phyloP scores from a whole-genome alignment of 2,797 vertebrate species.

The Malacoctenus gilli region DNA sequence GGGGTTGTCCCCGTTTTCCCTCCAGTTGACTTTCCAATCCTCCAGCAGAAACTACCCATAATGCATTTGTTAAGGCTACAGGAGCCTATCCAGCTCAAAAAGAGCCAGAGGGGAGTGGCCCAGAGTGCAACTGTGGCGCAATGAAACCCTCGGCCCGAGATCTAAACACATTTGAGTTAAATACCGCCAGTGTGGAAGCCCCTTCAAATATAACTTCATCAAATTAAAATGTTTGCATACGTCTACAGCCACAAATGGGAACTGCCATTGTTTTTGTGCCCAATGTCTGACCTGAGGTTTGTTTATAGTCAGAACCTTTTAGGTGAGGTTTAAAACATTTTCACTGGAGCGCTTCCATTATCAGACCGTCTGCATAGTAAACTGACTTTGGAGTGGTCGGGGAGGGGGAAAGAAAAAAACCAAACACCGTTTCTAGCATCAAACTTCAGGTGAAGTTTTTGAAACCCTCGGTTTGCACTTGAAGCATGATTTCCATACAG shows the following conservation, averaged over 20 bases:
- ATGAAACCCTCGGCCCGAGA: too few relatives aligned
- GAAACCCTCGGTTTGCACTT: slow-evolving; percentile 60
- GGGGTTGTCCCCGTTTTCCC: neutral
- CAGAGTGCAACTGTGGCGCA: too few relatives aligned
- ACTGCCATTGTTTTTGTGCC: neutral
- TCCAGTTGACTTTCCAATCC: too few relatives aligned
- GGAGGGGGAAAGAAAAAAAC: too few relatives aligned
- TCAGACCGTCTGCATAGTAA: slow-evolving; percentile 22
- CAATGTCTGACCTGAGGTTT: neutral
- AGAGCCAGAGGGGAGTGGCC: too few relatives aligned
- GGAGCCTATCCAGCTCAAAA: too few relatives aligned
- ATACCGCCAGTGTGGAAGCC: too few relatives aligned
- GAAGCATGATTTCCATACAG: slow-evolving; percentile 66
- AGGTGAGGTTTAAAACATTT: slow-evolving; percentile 21
- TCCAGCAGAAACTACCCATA: too few relatives aligned
- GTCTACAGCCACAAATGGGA: neutral
- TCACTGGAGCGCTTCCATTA: slow-evolving; percentile 14
- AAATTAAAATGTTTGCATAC: too few relatives aligned
- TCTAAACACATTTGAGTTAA: too few relatives aligned
- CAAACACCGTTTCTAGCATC: slow-evolving; percentile 38
- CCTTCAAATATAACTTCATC: too few relatives aligned
- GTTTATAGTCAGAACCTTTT: neutral
- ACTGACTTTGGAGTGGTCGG: slow-evolving; percentile 16
- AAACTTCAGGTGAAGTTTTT: slow-evolving; percentile 68
- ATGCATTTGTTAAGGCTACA: too few relatives aligned